Evolutionary conservation across 2,113 vertebrate genomes (phyloP), one percentile per base, ranked within the genome.

Genomic region (Indicator maculatus): DNA sequence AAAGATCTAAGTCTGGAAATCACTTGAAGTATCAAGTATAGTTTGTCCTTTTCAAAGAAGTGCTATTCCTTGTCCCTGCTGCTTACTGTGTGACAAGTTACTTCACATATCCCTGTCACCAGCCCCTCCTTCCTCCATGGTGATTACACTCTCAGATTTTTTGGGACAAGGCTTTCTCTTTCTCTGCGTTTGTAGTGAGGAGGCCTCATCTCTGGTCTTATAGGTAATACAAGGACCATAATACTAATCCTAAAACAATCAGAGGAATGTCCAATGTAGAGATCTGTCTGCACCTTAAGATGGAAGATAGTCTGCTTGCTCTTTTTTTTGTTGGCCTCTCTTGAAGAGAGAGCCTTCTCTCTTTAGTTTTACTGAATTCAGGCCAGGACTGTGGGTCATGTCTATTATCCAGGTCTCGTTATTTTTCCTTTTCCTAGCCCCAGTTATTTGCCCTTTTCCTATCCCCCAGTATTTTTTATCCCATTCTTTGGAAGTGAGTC

Each of bases 1-100:
- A 92, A 93, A 94, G 94, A 96, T 94, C 89, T 88, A 93, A 95
- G 93, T 77, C 93, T 95, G 89, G 87, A 76, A 92, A 93, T 89
- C 96, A 91, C 91, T 85, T 67, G 84, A 94, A 95, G 87, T 80
- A 96, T 88, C 89, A 50, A 93, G 93, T 91, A 31, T 39, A 69
- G 93, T 89, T 93, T 93, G 74, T 91, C 71, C 56, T 86, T 85
- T 95, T 94, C 91, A 94, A 96, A 96, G 89, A 60, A 55, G 79
- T 0, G 3, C 79, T 82, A 63, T 47, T 74, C 69, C 91, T 83
- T 66, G 93, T 90, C 77, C 79, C 66, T 77, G 88, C 75, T 2
- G 8, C 89, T 93, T 52, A 20, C 81, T 92, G 86, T 52, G 93
- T 95, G 92, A 96, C 96, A 96, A 94, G 96, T 96, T 44, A 94